Evolutionary conservation across 64 coral and sea anemone genomes (phyloP), one percentile per base, ranked within the genome.

Genomic region (Orbicella faveolata): DNA sequence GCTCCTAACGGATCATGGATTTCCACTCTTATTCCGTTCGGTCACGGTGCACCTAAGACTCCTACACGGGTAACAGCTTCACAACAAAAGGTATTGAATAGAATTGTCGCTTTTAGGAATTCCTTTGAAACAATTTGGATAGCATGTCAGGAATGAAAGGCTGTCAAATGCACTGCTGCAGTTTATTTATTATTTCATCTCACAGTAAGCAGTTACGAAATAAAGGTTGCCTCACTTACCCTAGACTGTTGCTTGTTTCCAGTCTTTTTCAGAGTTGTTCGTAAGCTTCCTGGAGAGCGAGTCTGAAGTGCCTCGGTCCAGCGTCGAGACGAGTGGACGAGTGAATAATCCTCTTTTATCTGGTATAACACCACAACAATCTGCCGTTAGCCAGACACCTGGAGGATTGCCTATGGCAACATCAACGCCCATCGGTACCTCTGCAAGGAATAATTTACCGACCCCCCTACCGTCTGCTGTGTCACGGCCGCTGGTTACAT

Each of bases 241-340:
- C 2, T 41, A 41, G 39, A 41, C 64, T 5, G 17, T 67, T 76
- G 12, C 17, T 76, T 37, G 8, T 69, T 90, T 88, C 8, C 70
- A 96, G 95, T 93, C 95, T 10, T 96, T 96, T 90, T 90, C 95
- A 34, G 95, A 96, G 80, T 54, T 96, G 83, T 96, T 96, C 65
- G 95, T 96, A 34, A 96, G 87, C 80, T 96, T 96, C 84, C 88
- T 96, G 36, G 75, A 96, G 79, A 83, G 90, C 61, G 95, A 96
- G 64, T 96, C 95, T 16, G 95, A 96, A 55, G 79, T 73, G 17
- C 52, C 21, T 63, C 36, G 68, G n/a, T 73, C 92, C 23, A 52
- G 17, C 20, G 36, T 20, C 65, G 44, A 53, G 72, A 18, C 81
- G 65, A 76, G 69, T 18, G 9, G 63, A 87, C 70, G 36, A 23